phyloP scores from a whole-genome alignment of 2,113 vertebrate species.

The Petromus typicus region DNA sequence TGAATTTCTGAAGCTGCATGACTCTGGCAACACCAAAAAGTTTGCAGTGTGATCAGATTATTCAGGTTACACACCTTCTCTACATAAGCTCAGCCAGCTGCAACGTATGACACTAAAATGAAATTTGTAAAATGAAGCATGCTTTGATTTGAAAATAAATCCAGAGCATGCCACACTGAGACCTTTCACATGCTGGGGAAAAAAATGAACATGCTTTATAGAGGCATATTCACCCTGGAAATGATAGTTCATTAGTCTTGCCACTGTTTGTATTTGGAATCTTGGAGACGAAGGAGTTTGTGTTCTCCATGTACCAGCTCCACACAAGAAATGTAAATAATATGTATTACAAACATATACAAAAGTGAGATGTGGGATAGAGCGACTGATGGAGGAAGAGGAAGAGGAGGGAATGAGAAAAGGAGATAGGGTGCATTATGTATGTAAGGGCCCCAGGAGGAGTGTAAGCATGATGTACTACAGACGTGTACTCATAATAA shows the following conservation, averaged over 20 bases:
- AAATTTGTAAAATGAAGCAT: background rate
- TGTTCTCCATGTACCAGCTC: background rate
- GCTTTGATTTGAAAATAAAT: constrained; percentile 27
- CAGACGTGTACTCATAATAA: background rate
- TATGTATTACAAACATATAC: background rate
- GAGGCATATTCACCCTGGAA: background rate
- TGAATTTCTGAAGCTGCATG: background rate
- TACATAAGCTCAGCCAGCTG: background rate
- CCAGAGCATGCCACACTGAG: background rate
- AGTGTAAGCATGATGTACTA: background rate
- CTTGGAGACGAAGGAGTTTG: background rate
- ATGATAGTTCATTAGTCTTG: background rate
- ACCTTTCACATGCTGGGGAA: background rate
- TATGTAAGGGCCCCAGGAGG: background rate
- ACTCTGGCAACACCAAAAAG: background rate
- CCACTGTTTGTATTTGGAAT: background rate
- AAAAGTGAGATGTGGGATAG: background rate
- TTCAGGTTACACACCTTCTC: background rate
- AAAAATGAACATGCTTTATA: background rate
- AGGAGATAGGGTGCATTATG: background rate
- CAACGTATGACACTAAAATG: constrained; percentile 4
- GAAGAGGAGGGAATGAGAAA: background rate
- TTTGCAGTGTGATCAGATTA: background rate
- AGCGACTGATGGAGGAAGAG: background rate
- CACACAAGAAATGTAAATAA: background rate